Evolutionary conservation across 1,140 invertebrate species (phyloP), one percentile per base, ranked within the genome.

Genomic region (Anadara kagoshimensis): DNA sequence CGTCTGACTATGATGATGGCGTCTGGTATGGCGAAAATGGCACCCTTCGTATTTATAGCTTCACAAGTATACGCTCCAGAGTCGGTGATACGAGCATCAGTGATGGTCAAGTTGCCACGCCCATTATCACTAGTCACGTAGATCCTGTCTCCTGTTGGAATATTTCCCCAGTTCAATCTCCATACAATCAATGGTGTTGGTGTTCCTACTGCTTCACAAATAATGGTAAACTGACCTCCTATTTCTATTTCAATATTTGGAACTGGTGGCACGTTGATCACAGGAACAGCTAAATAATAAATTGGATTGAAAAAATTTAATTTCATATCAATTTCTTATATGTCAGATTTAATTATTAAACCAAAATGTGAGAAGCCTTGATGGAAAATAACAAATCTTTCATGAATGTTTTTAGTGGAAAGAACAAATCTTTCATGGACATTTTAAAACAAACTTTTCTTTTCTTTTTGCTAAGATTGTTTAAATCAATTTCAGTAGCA

Each of bases 61-160:
- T 99, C 98, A 90, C 98, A 99, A 12, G 96, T 98, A 87, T 99
- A 99, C 0, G 97, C 97, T 4, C 98, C 98, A 84, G 96, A 95
- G 81, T 99, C 96, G 62, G 86, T 79, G 12, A 83, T 78, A 53
- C 85, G 80, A 20, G 96, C 94, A 76, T 96, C 89, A 0, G 93
- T 92, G 82, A 98, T 97, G 0, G 92, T 94, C 0, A 99, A 89
- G 0, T 91, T 93, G 20, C 97, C 97, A 1, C 93, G 91, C 14
- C 97, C 97, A 76, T 94, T 92, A 1, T 91, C 90, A 79, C 94
- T 97, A 0, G 92, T 93, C 1, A 92, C 93, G 0, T 71, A 79
- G 0, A 97, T 97, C 84, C 98, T 95, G 3, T 92, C 89, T 0
- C 97, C 96, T n/a, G 86, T 79, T 36, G 91, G 91, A 26, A 99